Percentiles rank a stretch among this genome's conserved stretches.
Conservation (phyloP, 2,113 vertebrate species). For the Peromyscus polionotus region DNA sequence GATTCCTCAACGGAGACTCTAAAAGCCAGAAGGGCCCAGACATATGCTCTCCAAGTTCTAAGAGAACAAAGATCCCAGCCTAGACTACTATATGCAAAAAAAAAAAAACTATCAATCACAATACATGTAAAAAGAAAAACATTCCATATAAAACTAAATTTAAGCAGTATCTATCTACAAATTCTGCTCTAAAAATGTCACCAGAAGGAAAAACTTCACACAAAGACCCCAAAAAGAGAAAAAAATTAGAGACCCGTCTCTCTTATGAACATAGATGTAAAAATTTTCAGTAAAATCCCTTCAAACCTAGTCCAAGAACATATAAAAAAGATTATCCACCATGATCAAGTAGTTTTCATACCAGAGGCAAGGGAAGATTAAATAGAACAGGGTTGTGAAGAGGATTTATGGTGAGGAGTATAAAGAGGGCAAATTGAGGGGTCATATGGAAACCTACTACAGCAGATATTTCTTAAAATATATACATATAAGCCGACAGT, state of each 20-base stretch:
- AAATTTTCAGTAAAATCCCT: neutral
- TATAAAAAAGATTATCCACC: neutral
- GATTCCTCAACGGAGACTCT: neutral
- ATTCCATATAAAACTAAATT: neutral
- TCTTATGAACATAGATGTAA: neutral
- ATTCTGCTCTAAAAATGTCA: neutral
- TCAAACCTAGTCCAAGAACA: neutral
- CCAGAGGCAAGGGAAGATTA: neutral
- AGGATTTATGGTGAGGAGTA: neutral
- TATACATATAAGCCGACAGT: neutral
- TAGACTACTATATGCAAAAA: neutral
- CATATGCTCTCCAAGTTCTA: neutral
- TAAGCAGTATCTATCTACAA: neutral
- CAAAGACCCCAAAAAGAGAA: neutral
- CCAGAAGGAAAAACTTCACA: neutral
- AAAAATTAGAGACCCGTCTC: neutral
- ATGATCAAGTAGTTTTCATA: neutral
- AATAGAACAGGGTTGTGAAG: neutral
- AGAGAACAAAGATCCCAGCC: neutral
- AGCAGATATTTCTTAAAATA: neutral
- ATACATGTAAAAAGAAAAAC: neutral
- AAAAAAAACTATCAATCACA: neutral
- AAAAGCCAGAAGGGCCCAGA: neutral
- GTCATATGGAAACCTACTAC: neutral
- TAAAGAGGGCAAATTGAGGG: neutral